Base-by-base conservation (phyloP, 2,888 invertebrate genomes). In the Drosophila dives region DNA sequence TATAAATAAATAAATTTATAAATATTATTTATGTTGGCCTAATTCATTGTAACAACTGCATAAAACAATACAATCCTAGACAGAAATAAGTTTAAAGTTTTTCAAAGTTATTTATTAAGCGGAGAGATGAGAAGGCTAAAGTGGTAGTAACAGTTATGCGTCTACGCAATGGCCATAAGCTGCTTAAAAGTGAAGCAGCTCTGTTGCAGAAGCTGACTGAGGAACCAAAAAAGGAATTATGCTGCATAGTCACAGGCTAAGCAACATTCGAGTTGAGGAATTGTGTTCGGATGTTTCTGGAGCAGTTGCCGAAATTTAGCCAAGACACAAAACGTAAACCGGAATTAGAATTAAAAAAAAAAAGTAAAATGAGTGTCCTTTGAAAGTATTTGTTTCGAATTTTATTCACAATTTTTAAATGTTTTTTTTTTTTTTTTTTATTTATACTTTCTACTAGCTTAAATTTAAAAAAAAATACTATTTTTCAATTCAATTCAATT, bases 111-210 rank as follows among this genome's bases (percentile, higher is more conserved):
- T 23, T 34, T 17, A 23, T 36, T 54, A 51, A 51, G n/a, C 17
- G 20, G n/a, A 36, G 3, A 2, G 23, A 48, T 33, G 40, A 15
- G 36, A 12, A 23, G 29, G 6, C 23, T 17, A 3, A 15, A 33
- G 20, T 12, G 33, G 7, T 36, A n/a, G 26, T 8, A n/a, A 36
- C 61, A 74, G 72, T 64, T 74, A 64, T 66, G 78, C 74, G 74
- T 70, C 32, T 60, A 71, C 62, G 75, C 78, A 71, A 42, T 54
- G 72, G 58, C 68, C 67, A 81, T 72, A 86, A 84, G 82, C 84
- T 72, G 87, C 86, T 84, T 80, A 84, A 74, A 75, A 67, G 45
- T 29, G 40, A 69, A 69, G 72, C 70, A 61, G 20, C 20, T 2
- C n/a, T 20, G 42, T 12, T 20, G 60, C 48, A 15, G 15, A 15